A percentile compares a stretch with the other conserved stretches of the same genome.
Conservation (phyloP, 1,140 invertebrate genomes). For the Bicyclus anynana region DNA sequence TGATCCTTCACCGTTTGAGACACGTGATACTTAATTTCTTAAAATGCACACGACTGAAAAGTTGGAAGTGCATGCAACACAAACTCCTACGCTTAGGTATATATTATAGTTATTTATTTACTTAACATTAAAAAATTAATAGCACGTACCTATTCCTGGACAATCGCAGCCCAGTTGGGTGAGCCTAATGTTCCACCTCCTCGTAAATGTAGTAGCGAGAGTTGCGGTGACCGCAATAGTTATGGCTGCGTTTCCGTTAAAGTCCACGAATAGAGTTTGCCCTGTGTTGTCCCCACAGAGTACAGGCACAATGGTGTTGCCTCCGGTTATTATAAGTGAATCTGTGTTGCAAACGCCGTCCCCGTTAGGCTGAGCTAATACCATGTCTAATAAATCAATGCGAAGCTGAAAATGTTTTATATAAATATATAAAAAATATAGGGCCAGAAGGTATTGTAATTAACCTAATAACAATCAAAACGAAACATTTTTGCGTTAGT, state of each 20-base stretch:
- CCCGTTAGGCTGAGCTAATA: conserved; percentile 83
- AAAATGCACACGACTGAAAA: too few relatives aligned
- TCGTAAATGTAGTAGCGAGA: conserved; percentile 77
- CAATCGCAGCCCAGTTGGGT: conserved; percentile 86
- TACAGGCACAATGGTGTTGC: conserved; percentile 80
- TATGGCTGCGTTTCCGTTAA: conserved; percentile 82
- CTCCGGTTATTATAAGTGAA: conserved; percentile 83
- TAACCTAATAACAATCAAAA: too few relatives aligned
- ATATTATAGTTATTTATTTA: neutral
- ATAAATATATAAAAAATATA: too few relatives aligned
- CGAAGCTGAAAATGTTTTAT: conserved; percentile 76
- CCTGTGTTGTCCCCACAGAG: conserved; percentile 90
- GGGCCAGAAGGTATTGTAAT: too few relatives aligned
- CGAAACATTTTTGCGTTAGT: too few relatives aligned
- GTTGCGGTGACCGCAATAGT: conserved; percentile 83
- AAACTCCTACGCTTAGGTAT: too few relatives aligned
- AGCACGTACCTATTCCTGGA: conserved; percentile 77
- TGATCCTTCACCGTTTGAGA: too few relatives aligned
- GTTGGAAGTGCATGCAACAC: too few relatives aligned
- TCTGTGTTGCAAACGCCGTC: conserved; percentile 85
- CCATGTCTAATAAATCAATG: conserved; percentile 87
- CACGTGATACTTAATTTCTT: too few relatives aligned
- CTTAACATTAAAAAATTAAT: too few relatives aligned
- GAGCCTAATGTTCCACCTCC: conserved; percentile 87
- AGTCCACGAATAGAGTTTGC: conserved; percentile 89